Conservation (phyloP, 2,888 invertebrate species). For the Limulus polyphemus region DNA sequence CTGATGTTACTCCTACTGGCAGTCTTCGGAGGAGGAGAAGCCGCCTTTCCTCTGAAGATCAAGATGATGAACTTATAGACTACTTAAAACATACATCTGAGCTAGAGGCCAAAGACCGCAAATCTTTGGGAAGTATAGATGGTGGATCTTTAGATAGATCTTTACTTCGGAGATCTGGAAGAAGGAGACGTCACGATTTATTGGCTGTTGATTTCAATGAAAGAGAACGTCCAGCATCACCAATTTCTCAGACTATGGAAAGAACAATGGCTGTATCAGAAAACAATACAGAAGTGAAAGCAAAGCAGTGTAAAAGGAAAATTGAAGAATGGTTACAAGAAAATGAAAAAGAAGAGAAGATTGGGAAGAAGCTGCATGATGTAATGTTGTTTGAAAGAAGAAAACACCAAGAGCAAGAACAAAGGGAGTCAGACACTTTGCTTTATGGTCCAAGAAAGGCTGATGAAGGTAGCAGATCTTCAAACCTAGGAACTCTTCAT, state of each 20-base stretch:
- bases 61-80: constrained; percentile 58
- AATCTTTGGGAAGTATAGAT: constrained; percentile 48
- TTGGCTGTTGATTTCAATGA: constrained; percentile 20
- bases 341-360: constrained; percentile 63
- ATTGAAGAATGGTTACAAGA: constrained; percentile 84
- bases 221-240: constrained; percentile 29
- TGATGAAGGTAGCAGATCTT: constrained; percentile 5
- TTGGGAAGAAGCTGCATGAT: constrained; percentile 14
- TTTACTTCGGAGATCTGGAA: constrained; percentile 65
- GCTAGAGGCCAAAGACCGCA: constrained; percentile 39
- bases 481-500: constrained; percentile 8
- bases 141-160: constrained; percentile 58
- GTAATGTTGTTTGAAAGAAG: constrained; percentile 5
- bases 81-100: constrained; percentile 22
- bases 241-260: background rate
- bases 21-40: constrained; percentile 61
- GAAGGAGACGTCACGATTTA: constrained; percentile 61
- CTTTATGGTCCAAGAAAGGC: background rate
- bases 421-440: background rate
- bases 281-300: background rate
- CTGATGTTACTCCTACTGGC: constrained; percentile 77
- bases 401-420: too few species aligned
- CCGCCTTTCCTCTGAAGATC: constrained; percentile 65
- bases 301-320: constrained; percentile 61
- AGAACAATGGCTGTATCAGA: constrained; percentile 1